Evolutionary conservation across 2,888 invertebrate genomes (phyloP).

Genomic region (Zhuqinia jingwanae): DNA sequence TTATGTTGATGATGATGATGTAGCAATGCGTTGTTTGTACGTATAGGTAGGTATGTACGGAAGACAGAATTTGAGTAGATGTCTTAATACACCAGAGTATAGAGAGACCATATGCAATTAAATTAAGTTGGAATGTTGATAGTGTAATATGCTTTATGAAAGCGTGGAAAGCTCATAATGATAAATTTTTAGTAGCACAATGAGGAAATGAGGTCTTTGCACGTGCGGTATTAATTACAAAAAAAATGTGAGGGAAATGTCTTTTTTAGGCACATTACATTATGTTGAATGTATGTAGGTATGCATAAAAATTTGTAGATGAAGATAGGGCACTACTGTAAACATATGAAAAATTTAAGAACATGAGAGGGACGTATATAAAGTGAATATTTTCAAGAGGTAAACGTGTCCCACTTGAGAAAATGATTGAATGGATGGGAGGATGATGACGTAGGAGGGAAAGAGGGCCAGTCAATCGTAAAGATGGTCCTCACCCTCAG

Average conservation of each 20-base stretch:
- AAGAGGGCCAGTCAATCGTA: not conserved
- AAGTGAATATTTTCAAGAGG: slow-evolving; percentile 14
- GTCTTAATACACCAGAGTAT: no score
- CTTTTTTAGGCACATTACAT: no score
- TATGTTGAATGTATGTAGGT: no score
- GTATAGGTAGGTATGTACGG: no score
- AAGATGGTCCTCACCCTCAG: not conserved
- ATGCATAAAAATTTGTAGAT: no score
- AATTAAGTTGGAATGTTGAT: slow-evolving; percentile 29
- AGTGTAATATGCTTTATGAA: slow-evolving; percentile 6
- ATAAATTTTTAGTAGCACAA: slow-evolving; percentile 20
- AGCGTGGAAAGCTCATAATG: slow-evolving; percentile 2
- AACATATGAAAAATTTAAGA: not conserved
- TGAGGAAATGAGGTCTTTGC: not conserved
- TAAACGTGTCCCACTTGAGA: slow-evolving; percentile 19
- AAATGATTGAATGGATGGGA: slow-evolving; percentile 9
- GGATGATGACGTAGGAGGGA: not conserved
- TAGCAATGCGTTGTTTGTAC: not conserved
- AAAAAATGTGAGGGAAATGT: not conserved
- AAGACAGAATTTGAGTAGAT: no score
- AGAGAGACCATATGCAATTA: no score
- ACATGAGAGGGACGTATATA: not conserved
- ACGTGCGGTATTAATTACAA: slow-evolving; percentile 45
- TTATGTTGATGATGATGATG: not conserved
- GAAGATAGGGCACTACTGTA: no score